Evolutionary conservation across 2,888 invertebrate species (phyloP).

Genomic region (Lasioglossum marginatum): DNA sequence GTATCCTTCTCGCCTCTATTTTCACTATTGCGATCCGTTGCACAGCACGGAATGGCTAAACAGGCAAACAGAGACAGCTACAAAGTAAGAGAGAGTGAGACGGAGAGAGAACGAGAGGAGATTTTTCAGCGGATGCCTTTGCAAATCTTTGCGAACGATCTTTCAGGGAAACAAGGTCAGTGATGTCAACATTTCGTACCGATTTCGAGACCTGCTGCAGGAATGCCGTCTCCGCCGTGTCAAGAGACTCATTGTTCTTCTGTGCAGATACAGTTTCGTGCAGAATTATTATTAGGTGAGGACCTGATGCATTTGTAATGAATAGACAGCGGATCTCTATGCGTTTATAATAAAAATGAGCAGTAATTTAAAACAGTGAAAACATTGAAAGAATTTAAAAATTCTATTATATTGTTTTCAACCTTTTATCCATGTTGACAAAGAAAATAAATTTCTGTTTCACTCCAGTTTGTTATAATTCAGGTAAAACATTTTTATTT

Average conservation of each 20-base stretch:
- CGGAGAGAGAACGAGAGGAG: background rate
- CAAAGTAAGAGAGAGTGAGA: background rate
- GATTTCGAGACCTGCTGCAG: constrained; percentile 24
- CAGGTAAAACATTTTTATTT: no score
- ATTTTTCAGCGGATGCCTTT: constrained; percentile 14
- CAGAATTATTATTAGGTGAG: background rate
- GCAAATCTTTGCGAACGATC: constrained; percentile 51
- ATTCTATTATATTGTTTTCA: no score
- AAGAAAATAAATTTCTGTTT: no score
- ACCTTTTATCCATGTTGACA: no score
- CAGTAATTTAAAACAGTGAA: no score
- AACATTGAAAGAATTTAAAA: no score
- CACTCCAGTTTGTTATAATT: no score
- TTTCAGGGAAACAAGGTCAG: constrained; percentile 74
- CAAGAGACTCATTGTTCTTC: constrained; percentile 16
- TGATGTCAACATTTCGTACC: constrained; percentile 47
- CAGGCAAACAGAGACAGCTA: background rate
- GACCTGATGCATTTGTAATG: background rate
- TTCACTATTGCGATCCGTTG: constrained; percentile 61
- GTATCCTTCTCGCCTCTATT: constrained; percentile 33
- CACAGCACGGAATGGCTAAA: constrained; percentile 28
- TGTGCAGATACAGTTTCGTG: background rate
- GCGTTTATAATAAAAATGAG: no score
- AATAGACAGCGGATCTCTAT: no score
- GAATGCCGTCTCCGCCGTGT: background rate